Base-by-base conservation (phyloP, 2,113 vertebrate species). In the Oncorhynchus tshawytscha region DNA sequence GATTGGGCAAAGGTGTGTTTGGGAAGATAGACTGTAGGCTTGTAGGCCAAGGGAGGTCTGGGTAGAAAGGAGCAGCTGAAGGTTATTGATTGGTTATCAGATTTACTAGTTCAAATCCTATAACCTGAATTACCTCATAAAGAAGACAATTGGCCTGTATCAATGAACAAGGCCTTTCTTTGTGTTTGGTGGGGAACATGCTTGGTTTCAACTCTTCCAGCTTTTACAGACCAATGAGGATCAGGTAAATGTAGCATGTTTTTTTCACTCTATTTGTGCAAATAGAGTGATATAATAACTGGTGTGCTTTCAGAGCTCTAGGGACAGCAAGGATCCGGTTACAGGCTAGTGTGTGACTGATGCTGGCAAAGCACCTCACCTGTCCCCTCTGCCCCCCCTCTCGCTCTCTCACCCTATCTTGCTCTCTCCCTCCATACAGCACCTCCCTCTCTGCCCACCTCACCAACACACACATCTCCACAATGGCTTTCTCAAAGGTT, bases 131-230 rank as follows among this genome's bases (percentile, higher is more conserved):
- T 13, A 67, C 65, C 27, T 67, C 25, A 29, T 67, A 15, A 29
- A 3, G 13, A 18, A 67, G n/a, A 67, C 13, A 5, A 16, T 24
- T 16, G 22, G 65, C 25, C 65, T 29, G n/a, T 31, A 67, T 67
- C 65, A 67, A 67, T 67, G 22, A 67, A 67, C 65, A 67, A 67
- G 25, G 18, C 16, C 12, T 20, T 18, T 68, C 67, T 68, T 68
- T 68, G 67, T 68, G 67, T 68, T 68, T 8, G 67, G 4, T 68
- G 31, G 29, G 67, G 31, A 68, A 68, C 31, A 34, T 20, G 2
- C 31, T 16, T 39, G 18, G 5, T 25, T 34, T 39, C 18, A 15
- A 4, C 29, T 34, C 8, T 20, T 27, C 7, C 20, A 54, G 51
- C 4, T 18, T 12, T 5, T 22, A 22, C 25, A 66, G 24, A 66